phyloP scores from a whole-genome alignment of 2,888 invertebrate genomes.

The Thera obeliscata region DNA sequence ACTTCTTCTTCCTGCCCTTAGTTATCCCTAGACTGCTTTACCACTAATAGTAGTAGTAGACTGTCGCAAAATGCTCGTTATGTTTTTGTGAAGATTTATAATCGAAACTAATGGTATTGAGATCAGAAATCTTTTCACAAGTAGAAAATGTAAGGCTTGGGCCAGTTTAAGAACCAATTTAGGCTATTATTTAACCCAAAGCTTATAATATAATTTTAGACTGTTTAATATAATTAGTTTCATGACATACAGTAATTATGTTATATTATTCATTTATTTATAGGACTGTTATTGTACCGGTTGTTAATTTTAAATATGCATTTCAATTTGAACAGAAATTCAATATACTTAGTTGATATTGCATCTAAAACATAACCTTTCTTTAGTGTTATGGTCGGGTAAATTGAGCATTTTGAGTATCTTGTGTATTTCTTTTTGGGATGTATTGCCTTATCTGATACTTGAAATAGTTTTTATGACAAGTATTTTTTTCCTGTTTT shows the following conservation, averaged over 20 bases:
- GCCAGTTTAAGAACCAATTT: constrained; percentile 59
- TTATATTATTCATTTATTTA: constrained; percentile 43
- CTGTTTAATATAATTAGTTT: constrained; percentile 46
- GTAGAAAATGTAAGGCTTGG: constrained; percentile 51
- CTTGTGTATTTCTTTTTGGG: no score
- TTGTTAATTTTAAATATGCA: constrained; percentile 4
- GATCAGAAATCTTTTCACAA: constrained; percentile 48
- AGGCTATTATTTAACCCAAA: constrained; percentile 66
- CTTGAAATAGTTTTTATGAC: no score
- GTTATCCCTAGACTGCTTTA: no score
- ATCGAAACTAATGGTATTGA: neutral
- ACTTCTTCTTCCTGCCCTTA: no score
- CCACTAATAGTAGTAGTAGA: no score
- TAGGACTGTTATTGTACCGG: constrained; percentile 42
- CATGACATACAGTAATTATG: constrained; percentile 55
- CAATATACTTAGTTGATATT: neutral
- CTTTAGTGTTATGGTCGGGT: no score
- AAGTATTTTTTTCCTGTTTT: neutral
- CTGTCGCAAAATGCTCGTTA: no score
- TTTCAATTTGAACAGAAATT: neutral
- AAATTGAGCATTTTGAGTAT: no score
- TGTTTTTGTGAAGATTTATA: no score
- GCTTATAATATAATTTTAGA: constrained; percentile 50
- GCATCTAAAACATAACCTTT: neutral
- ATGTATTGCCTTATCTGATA: no score